Base-by-base conservation (phyloP, 1,140 invertebrate genomes). In the Cepaea nemoralis region DNA sequence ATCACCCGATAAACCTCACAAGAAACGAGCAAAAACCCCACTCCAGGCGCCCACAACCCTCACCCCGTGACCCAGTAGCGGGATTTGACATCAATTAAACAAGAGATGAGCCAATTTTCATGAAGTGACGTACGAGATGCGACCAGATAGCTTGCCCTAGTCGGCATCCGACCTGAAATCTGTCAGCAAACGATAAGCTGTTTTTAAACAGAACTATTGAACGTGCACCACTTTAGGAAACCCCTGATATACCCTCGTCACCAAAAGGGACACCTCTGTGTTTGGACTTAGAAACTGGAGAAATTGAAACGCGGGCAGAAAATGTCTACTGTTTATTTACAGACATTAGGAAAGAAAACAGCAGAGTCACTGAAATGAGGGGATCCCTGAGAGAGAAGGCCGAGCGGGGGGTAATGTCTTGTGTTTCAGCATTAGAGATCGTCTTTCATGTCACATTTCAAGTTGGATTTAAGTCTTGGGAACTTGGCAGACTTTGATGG, bases 251-350 rank as follows among this genome's bases (percentile, higher is more conserved):
- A 31, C 33, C 22, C 33, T 63, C 22, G 59, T 63, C 59, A 63
- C 59, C 59, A 63, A 27, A 63, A 63, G 10, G 59, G n/a, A 31
- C n/a, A 63, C 59, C 59, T 63, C 59, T 27, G 16, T 27, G 16
- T 1, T 2, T 31, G 59, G 27, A 63, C 59, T 16, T 63, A 5
- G 16, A 2, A 2, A 63, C 59, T 19, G 2, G 2, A 3, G 59
- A 0, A 31, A 63, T 63, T 6, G 27, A 63, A 31, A 19, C 8
- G 45, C 8, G 59, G 6, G n/a, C n/a, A 31, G 27, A 63, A 31
- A 69, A 33, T 35, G 66, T 69, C 31, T 16, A 42, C 42, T 74
- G 71, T 74, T 74, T 74, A 74, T 74, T 74, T 74, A 42, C 71
- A 0, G 42, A 74, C 71, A 74, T 74, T 74, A 74, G 27, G 37